Evolutionary conservation across 2,113 vertebrate genomes (phyloP), one percentile per base, ranked within the genome.

Genomic region (Coptodon rendalli): DNA sequence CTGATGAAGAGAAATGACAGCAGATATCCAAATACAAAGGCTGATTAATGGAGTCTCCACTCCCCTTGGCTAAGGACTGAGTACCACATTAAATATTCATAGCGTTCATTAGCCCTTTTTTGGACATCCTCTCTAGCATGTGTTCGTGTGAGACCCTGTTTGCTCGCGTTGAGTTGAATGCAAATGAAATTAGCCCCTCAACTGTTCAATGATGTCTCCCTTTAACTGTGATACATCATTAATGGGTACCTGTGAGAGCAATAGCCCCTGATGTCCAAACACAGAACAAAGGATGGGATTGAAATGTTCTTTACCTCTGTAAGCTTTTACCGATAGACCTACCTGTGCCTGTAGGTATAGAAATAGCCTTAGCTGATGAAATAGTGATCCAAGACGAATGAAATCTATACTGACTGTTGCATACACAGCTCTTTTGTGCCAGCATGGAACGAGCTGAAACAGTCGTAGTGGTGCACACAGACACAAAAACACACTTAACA

Each of bases 391-490:
- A 34, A 78, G 16, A 52, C 14, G 27, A 34, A n/a, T 12, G 45
- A 34, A 50, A 50, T 16, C 10, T n/a, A 78, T 78, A 53, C 9
- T 63, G 66, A 61, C 50, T 19, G 16, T 82, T 27, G n/a, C 6
- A 63, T 43, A 87, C 80, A 83, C 38, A 84, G 82, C 68, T 54
- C 24, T 73, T 84, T 63, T 91, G 85, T 89, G 54, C 56, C 53
- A 22, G 79, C 71, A 66, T 87, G 85, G 57, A 16, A 90, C 66
- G 59, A 85, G 85, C 80, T 91, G 66, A 86, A 68, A 86, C 86
- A 83, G 86, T 81, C 29, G 31, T 22, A 76, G 79, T 78, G 81
- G 80, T 82, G 54, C 63, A 85, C 48, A n/a, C 50, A 66, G 68
- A 78, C 73, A 78, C 82, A 82, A 80, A 87, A 40, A 78, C 48